Conservation (phyloP, 2,797 vertebrate genomes). For the Hylomyscus alleni region DNA sequence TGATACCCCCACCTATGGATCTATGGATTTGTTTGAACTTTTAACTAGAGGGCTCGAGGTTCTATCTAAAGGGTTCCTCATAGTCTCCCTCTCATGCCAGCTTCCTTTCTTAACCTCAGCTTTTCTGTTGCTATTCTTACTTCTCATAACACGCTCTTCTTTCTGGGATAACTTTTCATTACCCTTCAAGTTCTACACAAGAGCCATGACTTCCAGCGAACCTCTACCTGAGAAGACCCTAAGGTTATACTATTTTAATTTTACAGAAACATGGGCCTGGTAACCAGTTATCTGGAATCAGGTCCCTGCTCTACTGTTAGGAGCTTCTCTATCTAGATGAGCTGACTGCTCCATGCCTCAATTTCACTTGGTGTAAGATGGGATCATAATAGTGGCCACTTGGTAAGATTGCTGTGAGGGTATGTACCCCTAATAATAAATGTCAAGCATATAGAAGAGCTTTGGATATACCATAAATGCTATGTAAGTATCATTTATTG, state of each 20-base stretch:
- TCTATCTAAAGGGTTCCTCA: background rate
- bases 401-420: background rate
- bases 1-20: background rate
- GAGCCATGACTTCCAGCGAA: background rate
- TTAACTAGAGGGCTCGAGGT: background rate
- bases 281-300: background rate
- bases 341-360: background rate
- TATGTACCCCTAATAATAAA: background rate
- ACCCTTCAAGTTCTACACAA: constrained; percentile 13
- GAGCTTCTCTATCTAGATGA: background rate
- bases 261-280: background rate
- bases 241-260: background rate
- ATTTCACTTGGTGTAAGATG: constrained; percentile 3
- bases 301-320: background rate
- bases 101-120: background rate
- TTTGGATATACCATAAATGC: background rate
- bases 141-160: constrained; percentile 1
- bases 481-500: constrained; percentile 22
- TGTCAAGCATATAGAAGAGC: background rate
- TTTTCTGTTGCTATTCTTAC: background rate
- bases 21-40: constrained; percentile 1
- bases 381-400: background rate
- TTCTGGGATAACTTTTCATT: background rate
- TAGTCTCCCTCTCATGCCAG: background rate
- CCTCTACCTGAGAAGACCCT: background rate